Base-by-base conservation (phyloP, 2,888 invertebrate genomes). In the Drosophila hamatofila region DNA sequence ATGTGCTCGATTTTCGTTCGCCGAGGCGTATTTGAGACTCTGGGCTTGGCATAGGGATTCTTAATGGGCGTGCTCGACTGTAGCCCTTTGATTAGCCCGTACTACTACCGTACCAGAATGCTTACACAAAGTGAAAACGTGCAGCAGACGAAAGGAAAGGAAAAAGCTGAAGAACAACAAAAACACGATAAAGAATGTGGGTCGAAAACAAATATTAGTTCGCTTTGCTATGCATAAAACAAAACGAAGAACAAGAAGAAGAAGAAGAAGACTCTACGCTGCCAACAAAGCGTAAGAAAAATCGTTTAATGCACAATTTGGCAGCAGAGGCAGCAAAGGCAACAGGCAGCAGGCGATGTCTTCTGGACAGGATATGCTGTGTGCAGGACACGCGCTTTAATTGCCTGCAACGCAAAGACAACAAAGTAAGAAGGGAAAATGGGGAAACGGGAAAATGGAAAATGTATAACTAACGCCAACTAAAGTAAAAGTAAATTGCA, bases 271-370 rank as follows among this genome's bases (percentile, higher is more conserved):
- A 21, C 11, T 27, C 72, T 79, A 69, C 42, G 63, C 35, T 37
- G 78, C 48, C 52, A 71, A 57, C 41, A 66, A 70, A 78, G 80
- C 80, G 78, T 75, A 76, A 71, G 72, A 49, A 65, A 74, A 80
- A 69, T 57, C 76, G 76, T 84, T 84, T 74, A 76, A 71, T 82
- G 72, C 73, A 76, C 71, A 64, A 83, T 81, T 81, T 81, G 66
- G 57, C 61, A 70, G 21, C 52, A 52, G 18, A 57, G 27, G 27
- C 46, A 46, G 25, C 46, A 16, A 25, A n/a, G n/a, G 46, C 54
- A 42, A 18, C 21, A 23, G 30, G 33, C 57, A 44, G 16, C 35
- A 35, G 48, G 25, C n/a, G 1, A 8, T 30, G 37, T 12, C 54
- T 54, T n/a, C 39, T n/a, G 37, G 25, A n/a, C 39, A 25, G 37